These are phyloP conservation scores for Eilema griseolum DNA, from an alignment of 2,888 invertebrate species.

Conservation along the genomic window DNA sequence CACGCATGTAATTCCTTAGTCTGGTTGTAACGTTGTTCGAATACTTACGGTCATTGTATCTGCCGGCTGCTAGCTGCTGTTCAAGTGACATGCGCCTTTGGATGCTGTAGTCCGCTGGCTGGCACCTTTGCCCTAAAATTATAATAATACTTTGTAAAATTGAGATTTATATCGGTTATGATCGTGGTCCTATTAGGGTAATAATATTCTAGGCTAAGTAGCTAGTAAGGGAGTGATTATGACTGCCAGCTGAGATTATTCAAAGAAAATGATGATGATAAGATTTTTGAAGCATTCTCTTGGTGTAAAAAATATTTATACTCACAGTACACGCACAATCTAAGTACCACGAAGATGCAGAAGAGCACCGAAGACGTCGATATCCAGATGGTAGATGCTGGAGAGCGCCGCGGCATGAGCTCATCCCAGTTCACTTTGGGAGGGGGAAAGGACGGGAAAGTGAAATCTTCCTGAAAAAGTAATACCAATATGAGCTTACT, in stretches of 20 bases:
- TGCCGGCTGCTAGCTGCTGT: background rate
- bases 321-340: background rate
- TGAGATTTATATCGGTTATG: background rate
- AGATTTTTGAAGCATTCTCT: too few relatives aligned
- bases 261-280: too few relatives aligned
- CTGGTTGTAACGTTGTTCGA: background rate
- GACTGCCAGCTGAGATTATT: too few relatives aligned
- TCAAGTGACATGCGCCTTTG: background rate
- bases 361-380: background rate
- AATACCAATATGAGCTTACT: background rate
- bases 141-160: background rate
- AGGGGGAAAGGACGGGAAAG: background rate
- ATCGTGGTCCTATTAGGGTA: too few relatives aligned
- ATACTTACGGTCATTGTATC: background rate
- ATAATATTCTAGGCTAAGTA: too few relatives aligned
- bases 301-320: background rate
- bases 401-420: background rate
- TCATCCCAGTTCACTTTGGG: background rate
- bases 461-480: background rate
- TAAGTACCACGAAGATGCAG: background rate
- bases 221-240: background rate
- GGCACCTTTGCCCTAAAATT: background rate
- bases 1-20: background rate
- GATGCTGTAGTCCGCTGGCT: background rate
- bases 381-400: background rate